A percentile compares a stretch with the other conserved stretches of the same genome.
phyloP scores from a whole-genome alignment of 2,888 invertebrate species.

The Synanthedon vespiformis region DNA sequence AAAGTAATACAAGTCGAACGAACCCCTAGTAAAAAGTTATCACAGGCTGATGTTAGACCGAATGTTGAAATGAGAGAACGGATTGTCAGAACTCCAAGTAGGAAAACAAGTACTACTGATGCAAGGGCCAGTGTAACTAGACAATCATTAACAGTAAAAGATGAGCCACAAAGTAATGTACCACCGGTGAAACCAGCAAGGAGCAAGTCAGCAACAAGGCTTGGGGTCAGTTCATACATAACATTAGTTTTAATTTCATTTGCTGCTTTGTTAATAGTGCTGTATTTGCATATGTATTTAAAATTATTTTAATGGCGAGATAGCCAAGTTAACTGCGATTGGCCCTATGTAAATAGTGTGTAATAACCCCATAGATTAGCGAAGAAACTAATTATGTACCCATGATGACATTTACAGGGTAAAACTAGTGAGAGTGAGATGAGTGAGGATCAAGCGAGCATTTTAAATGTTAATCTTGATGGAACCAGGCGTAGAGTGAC shows the following conservation, averaged over 20 bases:
- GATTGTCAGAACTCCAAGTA: constrained; percentile 57
- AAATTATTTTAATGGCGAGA: constrained; percentile 13
- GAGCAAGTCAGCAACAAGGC: constrained; percentile 62
- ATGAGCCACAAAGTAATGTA: constrained; percentile 39
- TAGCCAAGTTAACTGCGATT: neutral
- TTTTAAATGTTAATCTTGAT: constrained; percentile 28
- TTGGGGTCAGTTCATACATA: constrained; percentile 63
- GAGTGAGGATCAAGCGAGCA: constrained; percentile 60
- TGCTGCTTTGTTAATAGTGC: constrained; percentile 52
- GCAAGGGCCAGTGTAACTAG: constrained; percentile 34
- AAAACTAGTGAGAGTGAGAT: constrained; percentile 71
- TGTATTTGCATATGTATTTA: constrained; percentile 46
- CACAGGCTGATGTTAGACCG: constrained; percentile 41
- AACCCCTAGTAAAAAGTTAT: constrained; percentile 50
- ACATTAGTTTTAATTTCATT: constrained; percentile 47
- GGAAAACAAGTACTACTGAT: constrained; percentile 36
- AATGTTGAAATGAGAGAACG: constrained; percentile 52
- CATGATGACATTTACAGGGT: constrained; percentile 62
- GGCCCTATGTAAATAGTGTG: constrained; percentile 27
- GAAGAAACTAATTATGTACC: constrained; percentile 34
- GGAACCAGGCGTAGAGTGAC: constrained; percentile 44
- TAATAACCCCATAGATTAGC: constrained; percentile 22
- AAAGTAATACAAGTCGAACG: constrained; percentile 60
- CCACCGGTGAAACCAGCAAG: constrained; percentile 63
- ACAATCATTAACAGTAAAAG: constrained; percentile 23